These are phyloP conservation scores for Acropternis orthonyx DNA, from an alignment of 2,797 vertebrate genomes.

Conservation along the genomic window DNA sequence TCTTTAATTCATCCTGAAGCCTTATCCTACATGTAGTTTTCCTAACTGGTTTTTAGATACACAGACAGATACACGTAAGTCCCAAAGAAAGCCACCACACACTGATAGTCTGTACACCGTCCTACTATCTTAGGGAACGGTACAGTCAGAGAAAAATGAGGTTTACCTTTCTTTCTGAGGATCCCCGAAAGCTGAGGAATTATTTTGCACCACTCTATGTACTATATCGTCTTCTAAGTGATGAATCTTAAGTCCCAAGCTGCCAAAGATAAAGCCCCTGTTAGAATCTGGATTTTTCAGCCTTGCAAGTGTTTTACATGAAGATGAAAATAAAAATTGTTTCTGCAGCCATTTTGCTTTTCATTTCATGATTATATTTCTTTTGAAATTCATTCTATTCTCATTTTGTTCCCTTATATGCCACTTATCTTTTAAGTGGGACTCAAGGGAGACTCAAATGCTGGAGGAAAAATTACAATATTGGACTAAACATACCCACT, in stretches of 20 bases:
- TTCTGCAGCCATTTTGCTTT: neutral
- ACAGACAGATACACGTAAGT: neutral
- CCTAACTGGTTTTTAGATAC: neutral
- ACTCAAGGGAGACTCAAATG: neutral
- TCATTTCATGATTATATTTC: neutral
- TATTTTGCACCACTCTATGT: neutral
- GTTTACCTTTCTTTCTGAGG: neutral
- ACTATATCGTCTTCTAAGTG: neutral
- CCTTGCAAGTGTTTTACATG: neutral
- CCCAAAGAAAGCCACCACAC: neutral
- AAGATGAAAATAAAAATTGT: slow-evolving; percentile 18
- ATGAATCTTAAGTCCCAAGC: neutral
- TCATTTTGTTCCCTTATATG: neutral
- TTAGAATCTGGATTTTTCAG: neutral
- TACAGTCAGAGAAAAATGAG: neutral
- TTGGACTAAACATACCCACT: neutral
- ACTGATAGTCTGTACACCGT: neutral
- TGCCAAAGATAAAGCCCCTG: neutral
- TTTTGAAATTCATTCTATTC: slow-evolving; percentile 3
- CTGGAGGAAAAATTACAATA: neutral
- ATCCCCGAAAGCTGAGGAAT: neutral
- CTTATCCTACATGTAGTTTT: neutral
- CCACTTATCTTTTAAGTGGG: slow-evolving; percentile 35
- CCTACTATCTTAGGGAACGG: neutral
- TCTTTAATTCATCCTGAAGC: neutral